Conservation (phyloP, 2,113 vertebrate genomes). For the Oophaga pumilio region DNA sequence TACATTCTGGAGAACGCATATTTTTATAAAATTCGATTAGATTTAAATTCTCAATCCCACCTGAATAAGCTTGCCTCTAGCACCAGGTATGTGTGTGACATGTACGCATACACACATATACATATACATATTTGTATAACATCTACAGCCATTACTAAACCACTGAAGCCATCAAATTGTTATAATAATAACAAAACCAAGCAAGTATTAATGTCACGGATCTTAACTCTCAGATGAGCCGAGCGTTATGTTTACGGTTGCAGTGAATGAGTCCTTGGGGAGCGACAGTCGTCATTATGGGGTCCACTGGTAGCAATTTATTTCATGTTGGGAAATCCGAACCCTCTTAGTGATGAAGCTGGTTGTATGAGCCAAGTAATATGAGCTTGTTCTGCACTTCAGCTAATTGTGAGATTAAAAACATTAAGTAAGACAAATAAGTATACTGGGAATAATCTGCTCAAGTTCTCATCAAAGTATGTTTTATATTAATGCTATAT, state of each 20-base stretch:
- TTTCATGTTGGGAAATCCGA: slow-evolving; percentile 50
- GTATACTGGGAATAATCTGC: slow-evolving; percentile 30
- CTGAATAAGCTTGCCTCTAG: too few relatives aligned
- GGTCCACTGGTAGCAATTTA: slow-evolving; percentile 54
- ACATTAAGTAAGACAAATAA: slow-evolving; percentile 42
- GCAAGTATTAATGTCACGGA: slow-evolving; percentile 30
- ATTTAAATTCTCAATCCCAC: too few relatives aligned
- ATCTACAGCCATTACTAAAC: not conserved
- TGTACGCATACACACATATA: not conserved
- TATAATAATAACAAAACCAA: slow-evolving; percentile 9
- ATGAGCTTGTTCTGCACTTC: slow-evolving; percentile 40
- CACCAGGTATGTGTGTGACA: not conserved
- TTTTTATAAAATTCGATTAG: too few relatives aligned
- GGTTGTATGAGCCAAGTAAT: slow-evolving; percentile 34
- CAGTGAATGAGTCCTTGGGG: slow-evolving; percentile 40
- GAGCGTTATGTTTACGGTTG: slow-evolving; percentile 49
- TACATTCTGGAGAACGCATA: too few relatives aligned
- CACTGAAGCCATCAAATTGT: not conserved
- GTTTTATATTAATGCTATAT: slow-evolving; percentile 4
- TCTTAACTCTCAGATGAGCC: slow-evolving; percentile 40
- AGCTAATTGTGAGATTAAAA: slow-evolving; percentile 53
- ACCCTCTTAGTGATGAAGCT: slow-evolving; percentile 36
- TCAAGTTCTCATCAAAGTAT: not conserved
- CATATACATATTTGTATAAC: slow-evolving; percentile 1
- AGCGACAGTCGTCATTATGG: slow-evolving; percentile 34